Percentiles rank a stretch among this genome's conserved stretches.
These are phyloP conservation scores for Platycercus adscitus DNA, from an alignment of 2,113 vertebrate species.

Conservation along the genomic window DNA sequence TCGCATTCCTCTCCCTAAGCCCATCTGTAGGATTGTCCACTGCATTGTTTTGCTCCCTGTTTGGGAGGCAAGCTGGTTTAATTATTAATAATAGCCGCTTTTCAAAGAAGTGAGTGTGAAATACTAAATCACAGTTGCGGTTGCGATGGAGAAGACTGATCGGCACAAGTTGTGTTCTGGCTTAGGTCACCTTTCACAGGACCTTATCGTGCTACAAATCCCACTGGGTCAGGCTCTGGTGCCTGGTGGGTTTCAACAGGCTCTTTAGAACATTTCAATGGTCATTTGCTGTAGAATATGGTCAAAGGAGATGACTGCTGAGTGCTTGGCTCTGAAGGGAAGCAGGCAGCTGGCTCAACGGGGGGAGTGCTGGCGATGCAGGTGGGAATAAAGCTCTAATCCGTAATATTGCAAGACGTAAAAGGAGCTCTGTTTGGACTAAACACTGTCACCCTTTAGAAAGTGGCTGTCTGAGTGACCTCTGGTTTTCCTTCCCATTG, in stretches of 20 bases:
- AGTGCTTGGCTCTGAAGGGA: background rate
- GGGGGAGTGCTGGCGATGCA: background rate
- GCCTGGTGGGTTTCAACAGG: background rate
- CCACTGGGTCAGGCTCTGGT: background rate
- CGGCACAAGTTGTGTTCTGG: background rate
- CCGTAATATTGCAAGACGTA: accelerated
- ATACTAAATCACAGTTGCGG: background rate
- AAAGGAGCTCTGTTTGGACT: background rate
- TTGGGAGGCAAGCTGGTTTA: background rate
- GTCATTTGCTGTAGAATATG: background rate
- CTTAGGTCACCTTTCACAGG: background rate
- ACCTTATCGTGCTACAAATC: background rate
- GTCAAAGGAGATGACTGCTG: background rate
- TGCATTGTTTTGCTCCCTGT: background rate
- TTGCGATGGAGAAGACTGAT: background rate
- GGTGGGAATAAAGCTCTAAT: background rate
- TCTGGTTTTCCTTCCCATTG: background rate
- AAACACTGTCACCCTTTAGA: background rate
- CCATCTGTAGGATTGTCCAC: background rate
- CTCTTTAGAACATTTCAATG: background rate
- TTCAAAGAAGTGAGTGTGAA: background rate
- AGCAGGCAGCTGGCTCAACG: background rate
- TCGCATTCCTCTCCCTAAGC: background rate
- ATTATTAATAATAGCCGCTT: background rate
- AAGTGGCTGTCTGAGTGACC: background rate